Base-by-base conservation (phyloP, 2,888 invertebrate species). In the Gerris lacustris region DNA sequence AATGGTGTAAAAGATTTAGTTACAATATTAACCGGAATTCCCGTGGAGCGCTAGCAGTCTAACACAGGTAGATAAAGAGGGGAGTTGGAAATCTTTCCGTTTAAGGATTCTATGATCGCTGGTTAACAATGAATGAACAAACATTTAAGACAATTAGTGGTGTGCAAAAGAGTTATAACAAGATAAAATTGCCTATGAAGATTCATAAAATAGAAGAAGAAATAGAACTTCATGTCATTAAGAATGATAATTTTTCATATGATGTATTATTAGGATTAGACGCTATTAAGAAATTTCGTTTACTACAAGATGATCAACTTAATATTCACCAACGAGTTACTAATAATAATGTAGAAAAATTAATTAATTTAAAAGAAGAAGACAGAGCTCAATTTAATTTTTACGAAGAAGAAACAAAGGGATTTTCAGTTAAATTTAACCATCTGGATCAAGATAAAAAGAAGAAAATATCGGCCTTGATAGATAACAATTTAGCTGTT, bases 401-500 rank as follows among this genome's bases (percentile, higher is more conserved):
- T 55, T 9, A 55, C 15, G 55, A 55, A 55, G 55, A 55, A 15
- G 7, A 9, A 55, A 55, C 55, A 55, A 68, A 71, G n/a, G 69
- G 72, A 63, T 70, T 67, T 69, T n/a, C n/a, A n/a, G 67, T 66
- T 11, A 63, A 67, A 31, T 18, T 70, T 67, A 66, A 70, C 67
- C 73, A 74, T 67, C 67, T 74, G 63, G 68, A 73, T 70, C 6
- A 71, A 18, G 64, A 67, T 6, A 63, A 74, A 69, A 69, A 73
- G 69, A 67, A 44, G 44, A 18, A 67, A 68, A 73, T 75, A 17
- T n/a, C 71, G 11, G 45, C 55, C 44, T 17, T 74, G 55, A 55
- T 15, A 67, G 73, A 67, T 69, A 71, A 11, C 55, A 73, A 66
- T 71, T 70, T 63, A 69, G 70, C 47, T 55, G 67, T 63, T 73